Base-by-base conservation (phyloP, 2,888 invertebrate genomes). In the Darwinula stevensoni region DNA sequence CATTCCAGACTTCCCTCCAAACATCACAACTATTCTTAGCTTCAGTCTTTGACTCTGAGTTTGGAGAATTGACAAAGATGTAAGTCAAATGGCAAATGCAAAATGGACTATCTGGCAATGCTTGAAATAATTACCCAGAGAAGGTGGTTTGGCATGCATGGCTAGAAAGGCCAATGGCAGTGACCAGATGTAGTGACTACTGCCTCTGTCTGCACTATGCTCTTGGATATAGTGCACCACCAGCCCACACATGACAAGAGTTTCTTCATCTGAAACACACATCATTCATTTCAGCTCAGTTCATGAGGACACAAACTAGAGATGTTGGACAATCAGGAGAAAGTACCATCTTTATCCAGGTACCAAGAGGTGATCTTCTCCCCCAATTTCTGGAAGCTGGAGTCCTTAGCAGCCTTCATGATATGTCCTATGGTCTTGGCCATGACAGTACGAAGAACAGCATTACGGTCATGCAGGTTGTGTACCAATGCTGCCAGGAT, bases 121-220 rank as follows among this genome's bases (percentile, higher is more conserved):
- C n/a, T n/a, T n/a, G n/a, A n/a, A n/a, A n/a, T n/a, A n/a, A n/a
- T n/a, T n/a, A n/a, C n/a, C n/a, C n/a, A n/a, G n/a, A n/a, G n/a
- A n/a, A n/a, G n/a, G n/a, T n/a, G n/a, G n/a, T n/a, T n/a, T n/a
- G n/a, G 66, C 71, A 44, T 84, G 84, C 75, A 80, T 84, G 9
- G 80, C 86, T 39, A 80, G 63, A 49, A 82, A 86, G 14, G 74
- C 68, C 34, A 82, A 56, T 0, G 86, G 82, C 41, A 84, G 59
- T 6, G 76, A 58, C 16, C 66, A 34, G 15, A 47, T 41, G 3
- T 47, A 45, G 35, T 51, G 50, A 29, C 44, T 36, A 30, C 43
- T 43, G 27, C 51, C 37, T 12, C 45, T 40, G 36, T 51, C 52
- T 13, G 34, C 47, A 16, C 31, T 34, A 14, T 28, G 6, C 14